phyloP scores from a whole-genome alignment of 2,888 invertebrate species.

The Scaptomyza flava region DNA sequence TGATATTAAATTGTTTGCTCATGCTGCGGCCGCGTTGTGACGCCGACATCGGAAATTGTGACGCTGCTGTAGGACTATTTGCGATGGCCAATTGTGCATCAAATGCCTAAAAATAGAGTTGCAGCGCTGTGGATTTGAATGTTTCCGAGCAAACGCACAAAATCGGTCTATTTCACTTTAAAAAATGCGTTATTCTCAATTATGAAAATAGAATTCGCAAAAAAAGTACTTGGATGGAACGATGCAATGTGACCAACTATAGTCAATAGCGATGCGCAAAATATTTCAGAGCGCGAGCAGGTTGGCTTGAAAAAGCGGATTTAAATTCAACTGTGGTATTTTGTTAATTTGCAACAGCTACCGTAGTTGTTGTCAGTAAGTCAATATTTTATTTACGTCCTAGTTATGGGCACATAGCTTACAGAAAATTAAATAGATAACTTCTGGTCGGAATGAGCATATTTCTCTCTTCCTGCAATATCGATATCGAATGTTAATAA shows the following conservation, averaged over 20 bases:
- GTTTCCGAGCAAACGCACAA: conserved; percentile 10
- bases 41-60: conserved; percentile 59
- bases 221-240: conserved; percentile 39
- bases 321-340: background rate
- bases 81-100: conserved; percentile 11
- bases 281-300: conserved; percentile 3
- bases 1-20: conserved; percentile 55
- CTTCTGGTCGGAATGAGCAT: background rate
- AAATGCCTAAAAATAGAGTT: conserved; percentile 37
- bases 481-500: conserved; percentile 9
- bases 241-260: conserved; percentile 53
- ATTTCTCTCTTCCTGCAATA: background rate
- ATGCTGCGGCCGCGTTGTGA: conserved; percentile 70
- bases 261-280: conserved; percentile 20
- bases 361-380: background rate
- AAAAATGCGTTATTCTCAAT: conserved; percentile 49
- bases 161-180: conserved; percentile 20
- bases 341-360: background rate
- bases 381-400: no score
- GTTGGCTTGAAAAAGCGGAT: background rate
- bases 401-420: background rate
- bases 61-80: conserved; percentile 16
- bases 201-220: conserved; percentile 69
- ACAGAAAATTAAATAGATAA: background rate
- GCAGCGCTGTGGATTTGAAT: conserved; percentile 8